phyloP scores from a whole-genome alignment of 2,797 vertebrate species.

The Coregonus ussuriensis region DNA sequence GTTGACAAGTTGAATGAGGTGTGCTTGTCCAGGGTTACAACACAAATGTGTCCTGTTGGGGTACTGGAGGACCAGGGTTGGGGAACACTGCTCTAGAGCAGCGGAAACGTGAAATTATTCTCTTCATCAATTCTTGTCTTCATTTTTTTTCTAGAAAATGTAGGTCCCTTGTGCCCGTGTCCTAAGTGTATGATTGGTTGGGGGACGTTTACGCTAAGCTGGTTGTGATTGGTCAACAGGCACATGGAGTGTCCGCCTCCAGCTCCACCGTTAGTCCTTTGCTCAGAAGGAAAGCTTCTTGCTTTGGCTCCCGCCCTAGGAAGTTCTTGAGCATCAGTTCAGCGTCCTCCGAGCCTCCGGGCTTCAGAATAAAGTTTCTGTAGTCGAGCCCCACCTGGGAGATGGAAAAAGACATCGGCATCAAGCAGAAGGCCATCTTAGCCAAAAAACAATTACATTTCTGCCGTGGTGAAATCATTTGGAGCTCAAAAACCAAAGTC shows the following conservation, averaged over 20 bases:
- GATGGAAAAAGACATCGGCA: conserved; percentile 26
- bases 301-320: conserved; percentile 89
- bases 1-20: too few species aligned
- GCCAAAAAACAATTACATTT: not conserved
- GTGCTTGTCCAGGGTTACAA: too few species aligned
- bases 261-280: conserved; percentile 85
- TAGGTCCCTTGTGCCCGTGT: conserved; percentile 34
- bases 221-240: conserved; percentile 72
- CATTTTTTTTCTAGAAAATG: conserved; percentile 39
- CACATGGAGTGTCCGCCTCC: conserved; percentile 66
- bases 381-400: conserved; percentile 91
- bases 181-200: not conserved
- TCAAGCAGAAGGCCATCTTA: too few species aligned
- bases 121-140: conserved; percentile 44
- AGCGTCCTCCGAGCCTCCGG: conserved; percentile 89
- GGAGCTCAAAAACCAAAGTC: too few species aligned
- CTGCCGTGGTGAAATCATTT: too few species aligned
- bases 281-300: conserved; percentile 93
- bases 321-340: conserved; percentile 87
- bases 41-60: too few species aligned
- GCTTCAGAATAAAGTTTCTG: conserved; percentile 85
- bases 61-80: too few species aligned
- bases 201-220: conserved; percentile 16
- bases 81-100: not conserved
- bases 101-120: conserved; percentile 34